These are phyloP conservation scores for Radopholus similis DNA, from an alignment of 1,140 invertebrate genomes.

Conservation along the genomic window DNA sequence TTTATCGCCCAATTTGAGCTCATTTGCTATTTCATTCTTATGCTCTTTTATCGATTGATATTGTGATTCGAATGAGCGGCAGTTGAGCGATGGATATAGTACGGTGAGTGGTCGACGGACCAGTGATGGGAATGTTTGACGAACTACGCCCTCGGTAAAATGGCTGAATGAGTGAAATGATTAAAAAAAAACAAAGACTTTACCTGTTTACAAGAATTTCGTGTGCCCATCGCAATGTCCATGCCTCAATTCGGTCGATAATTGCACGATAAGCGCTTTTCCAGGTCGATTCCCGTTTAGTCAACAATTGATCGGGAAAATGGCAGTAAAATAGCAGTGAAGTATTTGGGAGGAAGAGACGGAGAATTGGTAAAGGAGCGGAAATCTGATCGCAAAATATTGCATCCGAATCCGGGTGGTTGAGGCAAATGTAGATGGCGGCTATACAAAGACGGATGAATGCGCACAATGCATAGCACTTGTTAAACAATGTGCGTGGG, in stretches of 20 bases:
- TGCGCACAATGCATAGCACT: constrained; percentile 81
- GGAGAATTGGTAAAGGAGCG: constrained; percentile 48
- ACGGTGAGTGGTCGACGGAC: constrained; percentile 67
- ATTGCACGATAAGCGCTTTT: constrained; percentile 74
- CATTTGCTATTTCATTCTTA: neutral
- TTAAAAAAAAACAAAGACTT: constrained; percentile 1
- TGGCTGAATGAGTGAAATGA: constrained; percentile 74
- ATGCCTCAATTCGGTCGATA: constrained; percentile 85
- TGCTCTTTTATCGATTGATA: neutral
- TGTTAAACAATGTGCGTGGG: constrained; percentile 76
- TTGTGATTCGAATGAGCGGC: constrained; percentile 67
- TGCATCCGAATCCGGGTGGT: constrained; percentile 70
- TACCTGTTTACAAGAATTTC: constrained; percentile 77
- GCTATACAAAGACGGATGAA: constrained; percentile 87
- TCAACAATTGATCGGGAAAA: constrained; percentile 88
- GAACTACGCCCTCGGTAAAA: constrained; percentile 69
- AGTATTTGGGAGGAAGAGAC: constrained; percentile 65
- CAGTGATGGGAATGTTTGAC: constrained; percentile 60
- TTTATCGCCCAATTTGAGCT: neutral
- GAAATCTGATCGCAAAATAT: constrained; percentile 76
- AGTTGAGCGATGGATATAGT: constrained; percentile 76
- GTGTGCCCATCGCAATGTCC: constrained; percentile 77
- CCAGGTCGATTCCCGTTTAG: constrained; percentile 67
- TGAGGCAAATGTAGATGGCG: constrained; percentile 68
- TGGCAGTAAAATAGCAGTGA: constrained; percentile 92